Evolutionary conservation across 2,888 invertebrate species (phyloP).

Genomic region (Beris chalybata): DNA sequence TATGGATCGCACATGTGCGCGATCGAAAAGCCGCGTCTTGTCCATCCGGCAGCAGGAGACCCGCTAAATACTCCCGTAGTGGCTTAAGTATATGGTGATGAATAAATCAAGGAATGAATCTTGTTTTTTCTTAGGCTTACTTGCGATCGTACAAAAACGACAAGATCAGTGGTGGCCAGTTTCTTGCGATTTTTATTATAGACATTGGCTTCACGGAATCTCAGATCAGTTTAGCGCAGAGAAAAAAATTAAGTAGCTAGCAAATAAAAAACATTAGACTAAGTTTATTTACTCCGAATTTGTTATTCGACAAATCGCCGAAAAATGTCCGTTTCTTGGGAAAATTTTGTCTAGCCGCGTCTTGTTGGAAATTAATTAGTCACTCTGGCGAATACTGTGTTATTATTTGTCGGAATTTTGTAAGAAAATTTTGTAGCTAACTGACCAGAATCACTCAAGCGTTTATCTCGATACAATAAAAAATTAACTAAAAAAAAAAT

Average conservation of each 20-base stretch:
- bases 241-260: too few relatives aligned
- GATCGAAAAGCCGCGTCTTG: conserved; percentile 2
- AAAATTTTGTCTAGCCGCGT: conserved; percentile 10
- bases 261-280: too few relatives aligned
- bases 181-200: conserved; percentile 6
- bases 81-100: conserved; percentile 10
- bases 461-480: background rate
- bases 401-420: conserved; percentile 16
- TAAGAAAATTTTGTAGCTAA: background rate
- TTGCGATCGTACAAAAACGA: background rate
- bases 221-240: background rate
- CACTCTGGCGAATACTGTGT: conserved; percentile 1
- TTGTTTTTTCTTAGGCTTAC: background rate
- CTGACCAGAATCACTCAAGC: conserved; percentile 25
- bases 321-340: background rate
- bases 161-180: conserved; percentile 29
- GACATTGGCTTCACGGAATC: background rate
- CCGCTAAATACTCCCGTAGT: conserved; percentile 19
- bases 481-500: background rate
- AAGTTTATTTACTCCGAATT: conserved; percentile 14
- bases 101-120: conserved; percentile 23
- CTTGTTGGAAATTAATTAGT: conserved; percentile 8
- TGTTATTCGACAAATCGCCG: background rate
- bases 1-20: conserved; percentile 22
- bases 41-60: conserved; percentile 20